Percentiles rank a stretch among this genome's conserved stretches.
Conservation (phyloP, 2,113 vertebrate species). For the Puntigrus tetrazona region DNA sequence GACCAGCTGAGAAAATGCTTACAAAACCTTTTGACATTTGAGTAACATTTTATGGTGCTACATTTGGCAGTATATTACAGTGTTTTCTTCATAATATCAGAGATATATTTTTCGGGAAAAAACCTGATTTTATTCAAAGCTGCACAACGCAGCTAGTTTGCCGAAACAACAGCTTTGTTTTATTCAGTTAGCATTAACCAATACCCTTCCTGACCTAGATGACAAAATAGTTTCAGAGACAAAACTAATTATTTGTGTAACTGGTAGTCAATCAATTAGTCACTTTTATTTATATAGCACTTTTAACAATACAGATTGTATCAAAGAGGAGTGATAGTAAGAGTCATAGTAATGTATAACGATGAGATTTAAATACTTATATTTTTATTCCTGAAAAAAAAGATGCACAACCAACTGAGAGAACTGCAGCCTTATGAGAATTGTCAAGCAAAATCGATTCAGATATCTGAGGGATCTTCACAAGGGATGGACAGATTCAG, state of each 20-base stretch:
- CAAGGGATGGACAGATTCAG: too few species aligned
- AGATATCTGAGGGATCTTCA: too few species aligned
- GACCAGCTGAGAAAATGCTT: not conserved
- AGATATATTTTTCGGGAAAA: not conserved
- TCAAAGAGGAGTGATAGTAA: too few species aligned
- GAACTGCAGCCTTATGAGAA: too few species aligned
- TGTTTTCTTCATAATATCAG: not conserved
- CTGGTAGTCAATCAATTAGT: too few species aligned
- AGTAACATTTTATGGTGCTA: not conserved
- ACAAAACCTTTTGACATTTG: constrained; percentile 2
- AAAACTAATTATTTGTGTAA: not conserved
- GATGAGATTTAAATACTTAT: too few species aligned
- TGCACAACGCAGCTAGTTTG: not conserved
- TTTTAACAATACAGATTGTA: too few species aligned
- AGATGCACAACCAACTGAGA: too few species aligned
- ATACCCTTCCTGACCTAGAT: not conserved
- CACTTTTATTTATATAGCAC: too few species aligned
- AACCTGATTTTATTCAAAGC: not conserved
- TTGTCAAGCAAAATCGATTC: too few species aligned
- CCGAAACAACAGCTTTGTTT: not conserved
- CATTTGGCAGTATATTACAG: not conserved
- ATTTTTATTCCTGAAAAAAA: too few species aligned
- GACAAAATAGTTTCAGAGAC: not conserved
- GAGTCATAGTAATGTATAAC: too few species aligned
- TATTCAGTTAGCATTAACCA: not conserved